phyloP scores from a whole-genome alignment of 2,113 vertebrate genomes.

The Lucifuga dentata region DNA sequence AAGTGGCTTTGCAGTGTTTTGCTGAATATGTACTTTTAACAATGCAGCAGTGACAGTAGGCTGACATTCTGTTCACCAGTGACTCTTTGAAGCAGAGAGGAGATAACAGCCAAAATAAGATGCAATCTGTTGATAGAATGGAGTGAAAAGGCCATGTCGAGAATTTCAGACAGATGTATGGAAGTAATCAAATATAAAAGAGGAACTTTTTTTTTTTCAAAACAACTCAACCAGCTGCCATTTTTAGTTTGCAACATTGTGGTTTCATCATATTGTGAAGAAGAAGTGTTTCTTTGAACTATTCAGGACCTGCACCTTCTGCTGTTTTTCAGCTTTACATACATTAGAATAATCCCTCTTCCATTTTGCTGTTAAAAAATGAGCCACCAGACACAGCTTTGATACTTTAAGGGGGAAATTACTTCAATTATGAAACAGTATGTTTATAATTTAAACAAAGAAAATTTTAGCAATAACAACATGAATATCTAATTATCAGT shows the following conservation, averaged over 20 bases:
- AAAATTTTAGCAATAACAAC: no score
- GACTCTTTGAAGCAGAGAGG: constrained; percentile 65
- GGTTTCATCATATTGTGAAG: constrained; percentile 32
- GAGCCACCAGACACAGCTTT: not conserved
- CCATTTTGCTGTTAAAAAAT: constrained; percentile 18
- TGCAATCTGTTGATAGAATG: constrained; percentile 61
- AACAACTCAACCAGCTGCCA: constrained; percentile 38
- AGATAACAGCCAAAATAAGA: constrained; percentile 58
- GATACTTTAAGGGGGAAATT: not conserved
- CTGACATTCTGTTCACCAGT: constrained; percentile 64
- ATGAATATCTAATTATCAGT: no score
- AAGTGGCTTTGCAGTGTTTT: no score
- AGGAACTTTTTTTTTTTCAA: constrained; percentile 22
- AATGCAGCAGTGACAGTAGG: constrained; percentile 48
- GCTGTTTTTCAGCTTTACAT: constrained; percentile 57
- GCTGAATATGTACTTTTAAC: not conserved
- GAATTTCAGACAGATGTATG: constrained; percentile 62
- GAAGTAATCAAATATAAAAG: constrained; percentile 60
- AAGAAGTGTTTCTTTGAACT: no score
- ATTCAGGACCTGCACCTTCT: constrained; percentile 21
- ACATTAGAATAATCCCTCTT: constrained; percentile 61
- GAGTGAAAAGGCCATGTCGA: constrained; percentile 70
- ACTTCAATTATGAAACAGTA: no score
- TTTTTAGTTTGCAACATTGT: constrained; percentile 20
- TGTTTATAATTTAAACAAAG: no score